phyloP scores from a whole-genome alignment of 2,113 vertebrate genomes.

The Heterochromis multidens region DNA sequence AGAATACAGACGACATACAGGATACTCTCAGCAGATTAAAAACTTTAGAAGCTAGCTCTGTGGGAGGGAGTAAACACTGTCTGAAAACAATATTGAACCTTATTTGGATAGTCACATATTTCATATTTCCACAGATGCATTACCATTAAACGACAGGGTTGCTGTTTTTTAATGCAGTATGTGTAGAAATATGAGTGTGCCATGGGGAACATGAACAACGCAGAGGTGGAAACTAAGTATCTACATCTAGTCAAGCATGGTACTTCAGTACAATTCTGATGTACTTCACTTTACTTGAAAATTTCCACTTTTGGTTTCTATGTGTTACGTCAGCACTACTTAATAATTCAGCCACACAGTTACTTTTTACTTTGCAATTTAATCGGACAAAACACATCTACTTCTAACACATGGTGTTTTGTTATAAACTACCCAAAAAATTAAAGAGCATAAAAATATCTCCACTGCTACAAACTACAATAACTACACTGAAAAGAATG shows the following conservation, averaged over 20 bases:
- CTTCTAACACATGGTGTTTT: not conserved
- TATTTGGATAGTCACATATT: not conserved
- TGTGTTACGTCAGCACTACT: not conserved
- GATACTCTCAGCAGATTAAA: not conserved
- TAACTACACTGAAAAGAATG: not conserved
- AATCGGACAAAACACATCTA: not conserved
- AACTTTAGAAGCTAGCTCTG: not conserved
- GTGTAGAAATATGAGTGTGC: not conserved
- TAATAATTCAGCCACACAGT: not conserved
- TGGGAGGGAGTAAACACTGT: not conserved
- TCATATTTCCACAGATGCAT: not conserved
- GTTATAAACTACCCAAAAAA: not conserved
- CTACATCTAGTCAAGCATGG: not conserved
- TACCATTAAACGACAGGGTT: not conserved
- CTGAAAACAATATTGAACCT: not conserved
- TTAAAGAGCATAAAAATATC: not conserved
- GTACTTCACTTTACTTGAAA: not conserved
- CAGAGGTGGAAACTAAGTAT: not conserved
- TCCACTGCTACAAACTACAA: not conserved
- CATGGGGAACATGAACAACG: not conserved
- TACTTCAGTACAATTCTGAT: not conserved
- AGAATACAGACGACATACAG: conserved; percentile 5
- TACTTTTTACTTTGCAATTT: not conserved
- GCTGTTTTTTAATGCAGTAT: not conserved
- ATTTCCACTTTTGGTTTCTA: not conserved